Conservation (phyloP, 2,797 vertebrate genomes). For the Alauda arvensis region DNA sequence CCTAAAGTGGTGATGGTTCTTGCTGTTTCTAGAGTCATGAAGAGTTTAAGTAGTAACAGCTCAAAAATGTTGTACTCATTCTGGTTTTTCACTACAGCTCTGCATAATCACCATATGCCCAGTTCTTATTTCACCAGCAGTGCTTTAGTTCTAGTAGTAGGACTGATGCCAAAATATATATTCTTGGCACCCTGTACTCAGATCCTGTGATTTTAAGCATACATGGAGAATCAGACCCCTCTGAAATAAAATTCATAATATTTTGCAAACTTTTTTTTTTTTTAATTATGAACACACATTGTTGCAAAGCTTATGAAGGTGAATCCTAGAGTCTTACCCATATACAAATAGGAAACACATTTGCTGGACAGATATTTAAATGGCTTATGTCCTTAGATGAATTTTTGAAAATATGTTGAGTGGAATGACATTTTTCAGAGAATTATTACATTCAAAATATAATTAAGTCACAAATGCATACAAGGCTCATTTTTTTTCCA, state of each 20-base stretch:
- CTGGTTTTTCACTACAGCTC: not conserved
- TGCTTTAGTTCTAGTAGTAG: not conserved
- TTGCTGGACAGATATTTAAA: not conserved
- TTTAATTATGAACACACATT: not conserved
- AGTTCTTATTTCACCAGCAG: not conserved
- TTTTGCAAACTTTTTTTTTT: not conserved
- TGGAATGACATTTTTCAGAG: not conserved
- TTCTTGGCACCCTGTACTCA: not conserved
- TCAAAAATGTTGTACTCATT: not conserved
- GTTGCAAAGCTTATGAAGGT: not conserved
- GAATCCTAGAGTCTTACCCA: not conserved
- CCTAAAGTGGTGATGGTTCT: not conserved
- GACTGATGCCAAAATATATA: not conserved
- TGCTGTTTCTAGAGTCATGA: not conserved
- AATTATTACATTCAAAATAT: not conserved
- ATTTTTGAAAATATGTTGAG: not conserved
- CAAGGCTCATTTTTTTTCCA: not conserved
- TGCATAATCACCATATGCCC: not conserved
- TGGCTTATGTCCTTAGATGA: not conserved
- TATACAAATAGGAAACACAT: not conserved
- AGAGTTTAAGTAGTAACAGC: not conserved
- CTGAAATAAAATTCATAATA: not conserved
- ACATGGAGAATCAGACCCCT: not conserved
- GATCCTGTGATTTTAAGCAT: not conserved
- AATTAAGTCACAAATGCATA: not conserved